Conservation (phyloP, 2,797 vertebrate genomes). For the Alauda arvensis region DNA sequence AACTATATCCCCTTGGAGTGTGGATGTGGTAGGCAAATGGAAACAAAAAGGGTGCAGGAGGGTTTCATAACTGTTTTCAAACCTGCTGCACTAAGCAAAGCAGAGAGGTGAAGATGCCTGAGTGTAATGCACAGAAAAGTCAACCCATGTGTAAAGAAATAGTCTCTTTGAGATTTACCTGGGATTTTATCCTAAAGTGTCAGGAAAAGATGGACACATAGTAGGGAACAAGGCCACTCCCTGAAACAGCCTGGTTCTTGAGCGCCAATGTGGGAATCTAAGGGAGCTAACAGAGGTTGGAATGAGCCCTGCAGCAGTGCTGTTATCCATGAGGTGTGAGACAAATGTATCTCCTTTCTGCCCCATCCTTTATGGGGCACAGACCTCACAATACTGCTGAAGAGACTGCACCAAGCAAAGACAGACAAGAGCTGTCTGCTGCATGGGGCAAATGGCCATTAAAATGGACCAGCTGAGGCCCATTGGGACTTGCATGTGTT, state of each 20-base stretch:
- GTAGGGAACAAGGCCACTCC: rapidly evolving
- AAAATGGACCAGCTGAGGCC: neutral
- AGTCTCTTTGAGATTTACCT: neutral
- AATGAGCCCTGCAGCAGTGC: neutral
- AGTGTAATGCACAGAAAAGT: rapidly evolving
- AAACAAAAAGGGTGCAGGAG: neutral
- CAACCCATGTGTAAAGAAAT: rapidly evolving
- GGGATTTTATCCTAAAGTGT: neutral
- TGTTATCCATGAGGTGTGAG: rapidly evolving
- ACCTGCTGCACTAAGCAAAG: neutral
- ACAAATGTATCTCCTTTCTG: rapidly evolving
- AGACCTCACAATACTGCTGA: neutral
- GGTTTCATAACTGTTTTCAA: neutral
- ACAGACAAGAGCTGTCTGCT: neutral
- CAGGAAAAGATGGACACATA: neutral
- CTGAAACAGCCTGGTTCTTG: neutral
- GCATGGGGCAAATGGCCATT: neutral
- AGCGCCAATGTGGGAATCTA: rapidly evolving
- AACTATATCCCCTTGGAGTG: rapidly evolving
- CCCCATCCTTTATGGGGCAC: neutral
- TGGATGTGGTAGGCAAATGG: neutral
- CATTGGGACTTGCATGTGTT: neutral
- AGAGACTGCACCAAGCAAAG: neutral
- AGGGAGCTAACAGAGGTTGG: rapidly evolving
- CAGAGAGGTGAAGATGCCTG: rapidly evolving